Evolutionary conservation across 2,797 vertebrate species (phyloP).

Genomic region (Limosa lapponica): DNA sequence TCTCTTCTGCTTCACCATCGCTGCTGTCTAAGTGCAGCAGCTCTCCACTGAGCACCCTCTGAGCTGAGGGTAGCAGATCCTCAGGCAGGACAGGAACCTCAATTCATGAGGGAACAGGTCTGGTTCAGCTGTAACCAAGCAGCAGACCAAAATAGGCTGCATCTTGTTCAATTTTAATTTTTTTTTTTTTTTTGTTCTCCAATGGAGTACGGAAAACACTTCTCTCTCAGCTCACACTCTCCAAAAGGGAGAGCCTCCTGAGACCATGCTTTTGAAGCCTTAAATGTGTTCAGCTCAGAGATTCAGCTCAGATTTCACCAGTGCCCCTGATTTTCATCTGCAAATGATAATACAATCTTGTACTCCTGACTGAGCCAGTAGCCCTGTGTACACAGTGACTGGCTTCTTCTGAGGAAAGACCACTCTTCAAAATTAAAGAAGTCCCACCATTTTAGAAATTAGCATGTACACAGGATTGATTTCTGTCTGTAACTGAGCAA

Average conservation of each 20-base stretch:
- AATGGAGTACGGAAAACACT: neutral
- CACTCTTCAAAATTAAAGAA: neutral
- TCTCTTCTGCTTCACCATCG: neutral
- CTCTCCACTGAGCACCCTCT: neutral
- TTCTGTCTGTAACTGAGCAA: slow-evolving; percentile 30
- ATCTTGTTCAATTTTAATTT: neutral
- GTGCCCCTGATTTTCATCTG: neutral
- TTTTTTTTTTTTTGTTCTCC: neutral
- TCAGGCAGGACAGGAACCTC: neutral
- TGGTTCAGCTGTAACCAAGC: neutral
- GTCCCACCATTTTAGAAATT: neutral
- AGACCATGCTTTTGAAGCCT: neutral
- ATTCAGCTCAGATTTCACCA: neutral
- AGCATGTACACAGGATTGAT: neutral
- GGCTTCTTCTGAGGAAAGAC: neutral
- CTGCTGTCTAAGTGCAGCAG: neutral
- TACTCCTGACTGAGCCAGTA: neutral
- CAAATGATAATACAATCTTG: neutral
- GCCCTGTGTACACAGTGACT: neutral
- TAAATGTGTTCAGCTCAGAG: neutral
- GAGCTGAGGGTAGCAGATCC: neutral
- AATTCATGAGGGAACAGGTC: neutral
- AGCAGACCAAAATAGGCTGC: neutral
- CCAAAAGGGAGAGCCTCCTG: neutral
- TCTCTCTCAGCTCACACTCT: neutral